Base-by-base conservation (phyloP, 2,113 vertebrate genomes). In the Ciconia boyciana region DNA sequence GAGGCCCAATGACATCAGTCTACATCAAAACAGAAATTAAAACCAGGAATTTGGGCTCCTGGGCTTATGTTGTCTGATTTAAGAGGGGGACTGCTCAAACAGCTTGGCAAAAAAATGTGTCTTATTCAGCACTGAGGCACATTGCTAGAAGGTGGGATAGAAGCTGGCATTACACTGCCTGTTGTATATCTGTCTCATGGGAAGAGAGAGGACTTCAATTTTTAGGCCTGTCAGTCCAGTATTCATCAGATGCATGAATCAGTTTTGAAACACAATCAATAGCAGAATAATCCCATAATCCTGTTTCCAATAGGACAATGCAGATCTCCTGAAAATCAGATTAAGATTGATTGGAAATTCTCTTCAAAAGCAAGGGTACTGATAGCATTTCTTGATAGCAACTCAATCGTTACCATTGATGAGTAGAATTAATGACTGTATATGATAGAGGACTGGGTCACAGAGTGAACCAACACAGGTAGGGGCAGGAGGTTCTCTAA, bases 221-320 rank as follows among this genome's bases (percentile, higher is more conserved):
- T 60, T 68, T 31, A 61, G 24, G 44, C 44, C 74, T 87, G 28
- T 52, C 49, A 58, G 65, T 39, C 77, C 69, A n/a, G 46, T n/a
- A 64, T 25, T 72, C 71, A 49, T 52, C 83, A 78, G 71, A n/a
- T 49, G 32, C 60, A 29, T 81, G 70, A 83, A 93, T 74, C 46
- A 55, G 58, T 55, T 93, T 55, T 80, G 83, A 90, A 92, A 83
- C 16, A 48, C 4, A 11, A 41, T 78, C 92, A 41, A 75, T 78
- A 87, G 36, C 46, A 84, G 83, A 82, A 91, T 69, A 93, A 93
- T 57, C 90, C 41, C 16, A 36, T 94, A 92, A 95, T 84, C 86
- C 88, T 49, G 25, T 78, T 91, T 94, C 61, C 61, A 90, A 64
- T 7, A 89, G 76, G 80, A 60, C 69, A 87, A 78, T 6, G 18